Base-by-base conservation (phyloP, 2,888 invertebrate genomes). In the Ormyrus labotus region DNA sequence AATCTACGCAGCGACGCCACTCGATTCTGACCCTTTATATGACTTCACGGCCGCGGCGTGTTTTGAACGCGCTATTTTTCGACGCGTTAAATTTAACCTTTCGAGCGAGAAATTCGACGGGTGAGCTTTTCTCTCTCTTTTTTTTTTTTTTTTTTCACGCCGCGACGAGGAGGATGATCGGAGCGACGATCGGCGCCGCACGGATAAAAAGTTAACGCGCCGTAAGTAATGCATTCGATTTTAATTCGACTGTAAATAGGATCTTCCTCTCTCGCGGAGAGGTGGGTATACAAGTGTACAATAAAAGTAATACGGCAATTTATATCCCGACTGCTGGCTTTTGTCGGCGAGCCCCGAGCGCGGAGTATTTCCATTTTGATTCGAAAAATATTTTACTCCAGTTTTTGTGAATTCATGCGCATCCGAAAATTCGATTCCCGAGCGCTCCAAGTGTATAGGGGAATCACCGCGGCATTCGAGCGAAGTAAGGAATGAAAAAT, bases 361-460 rank as follows among this genome's bases (percentile, higher is more conserved):
- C 19, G 11, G 13, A 19, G 19, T 19, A 71, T 71, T 77, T 65
- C 9, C 64, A 78, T 78, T 78, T 78, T 78, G 34, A 70, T 55
- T 47, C 57, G 8, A 19, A 70, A 77, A 69, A 70, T 53, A 51
- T 53, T 60, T 45, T 58, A 34, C 50, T 11, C 19, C 58, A 3
- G 7, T 65, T 75, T 57, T 8, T 74, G 45, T 50, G 45, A 50
- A 73, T 73, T 47, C 45, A 53, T 45, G 61, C 58, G 34, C 60
- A 60, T 65, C n/a, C 45, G 45, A 73, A 74, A 73, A 65, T 8
- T 57, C 34, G 58, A 74, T 74, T 58, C 65, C 50, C 10, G 10
- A 4, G 10, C 9, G n/a, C 47, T 69, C 19, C 10, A 70, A 19
- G 1, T 19, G 19, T 19, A 1, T 19, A 19, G 19, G 19, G 19